phyloP scores from a whole-genome alignment of 1,140 invertebrate species.

The Globodera rostochiensis region DNA sequence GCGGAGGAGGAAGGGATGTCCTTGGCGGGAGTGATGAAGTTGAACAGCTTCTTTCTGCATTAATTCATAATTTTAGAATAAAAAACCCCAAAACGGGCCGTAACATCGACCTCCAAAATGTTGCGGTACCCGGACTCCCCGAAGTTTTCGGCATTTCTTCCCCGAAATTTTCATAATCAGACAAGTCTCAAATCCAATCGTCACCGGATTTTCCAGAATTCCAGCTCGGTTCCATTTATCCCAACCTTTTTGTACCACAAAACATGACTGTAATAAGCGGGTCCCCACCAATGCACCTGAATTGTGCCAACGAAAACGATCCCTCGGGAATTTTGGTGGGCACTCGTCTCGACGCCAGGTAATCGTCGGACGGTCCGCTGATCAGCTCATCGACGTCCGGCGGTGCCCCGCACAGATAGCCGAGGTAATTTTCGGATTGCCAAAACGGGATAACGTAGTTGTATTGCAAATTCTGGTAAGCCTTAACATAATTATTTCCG shows the following conservation, averaged over 20 bases:
- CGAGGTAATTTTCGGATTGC: constrained; percentile 49
- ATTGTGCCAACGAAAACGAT: constrained; percentile 48
- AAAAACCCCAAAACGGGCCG: constrained; percentile 19
- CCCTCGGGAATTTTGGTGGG: constrained; percentile 7
- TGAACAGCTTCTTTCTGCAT: constrained; percentile 38
- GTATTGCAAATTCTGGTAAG: constrained; percentile 55
- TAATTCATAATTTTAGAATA: not conserved
- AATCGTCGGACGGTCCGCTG: not conserved
- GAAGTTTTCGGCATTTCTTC: too few species aligned
- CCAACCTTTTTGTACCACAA: too few species aligned
- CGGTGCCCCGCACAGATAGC: constrained; percentile 53
- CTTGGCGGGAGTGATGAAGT: constrained; percentile 33
- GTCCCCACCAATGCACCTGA: constrained; percentile 23
- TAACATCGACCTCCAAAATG: too few species aligned
- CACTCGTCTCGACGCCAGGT: not conserved
- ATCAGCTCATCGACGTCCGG: constrained; percentile 51
- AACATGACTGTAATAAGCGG: too few species aligned
- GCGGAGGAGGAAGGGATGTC: not conserved
- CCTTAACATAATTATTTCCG: constrained; percentile 22
- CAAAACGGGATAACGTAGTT: constrained; percentile 55
- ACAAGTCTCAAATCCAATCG: too few species aligned
- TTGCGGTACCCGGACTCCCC: too few species aligned
- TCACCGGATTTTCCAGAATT: too few species aligned
- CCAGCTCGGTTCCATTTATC: too few species aligned
- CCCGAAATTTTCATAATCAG: too few species aligned